Evolutionary conservation across 2,797 vertebrate species (phyloP).

Genomic region (Galago senegalensis): DNA sequence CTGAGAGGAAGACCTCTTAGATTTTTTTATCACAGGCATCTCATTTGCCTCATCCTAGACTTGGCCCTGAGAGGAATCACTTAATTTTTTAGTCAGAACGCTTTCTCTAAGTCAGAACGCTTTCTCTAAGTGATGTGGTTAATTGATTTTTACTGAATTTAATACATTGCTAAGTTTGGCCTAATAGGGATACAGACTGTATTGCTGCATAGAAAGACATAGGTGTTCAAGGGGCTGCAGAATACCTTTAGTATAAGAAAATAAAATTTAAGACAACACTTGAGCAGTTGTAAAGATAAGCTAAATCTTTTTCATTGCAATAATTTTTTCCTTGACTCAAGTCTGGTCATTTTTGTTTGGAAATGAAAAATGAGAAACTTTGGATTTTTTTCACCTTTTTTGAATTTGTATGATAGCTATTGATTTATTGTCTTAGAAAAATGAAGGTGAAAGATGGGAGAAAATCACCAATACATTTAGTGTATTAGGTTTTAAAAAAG

Average conservation of each 20-base stretch:
- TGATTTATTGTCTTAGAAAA: background rate
- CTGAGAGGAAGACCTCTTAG: background rate
- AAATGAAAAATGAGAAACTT: background rate
- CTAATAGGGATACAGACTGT: background rate
- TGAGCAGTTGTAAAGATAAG: background rate
- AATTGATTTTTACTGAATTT: constrained; percentile 21
- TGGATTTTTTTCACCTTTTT: background rate
- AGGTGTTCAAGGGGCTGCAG: background rate
- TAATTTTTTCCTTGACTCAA: background rate
- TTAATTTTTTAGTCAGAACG: background rate
- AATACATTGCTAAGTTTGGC: background rate
- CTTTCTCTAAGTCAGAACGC: background rate
- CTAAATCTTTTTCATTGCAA: background rate
- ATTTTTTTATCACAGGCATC: accelerated
- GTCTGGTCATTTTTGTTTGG: background rate
- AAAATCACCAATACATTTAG: background rate
- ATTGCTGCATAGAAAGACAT: background rate
- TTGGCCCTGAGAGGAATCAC: background rate
- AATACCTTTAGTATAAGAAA: constrained; percentile 36
- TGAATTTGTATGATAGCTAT: background rate
- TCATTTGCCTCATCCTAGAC: accelerated
- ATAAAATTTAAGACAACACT: background rate
- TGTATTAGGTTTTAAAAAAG: background rate
- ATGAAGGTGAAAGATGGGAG: background rate
- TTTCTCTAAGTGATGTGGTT: background rate